Evolutionary conservation across 2,888 invertebrate species (phyloP), one percentile per base, ranked within the genome.

Genomic region (Zaprionus bogoriensis): DNA sequence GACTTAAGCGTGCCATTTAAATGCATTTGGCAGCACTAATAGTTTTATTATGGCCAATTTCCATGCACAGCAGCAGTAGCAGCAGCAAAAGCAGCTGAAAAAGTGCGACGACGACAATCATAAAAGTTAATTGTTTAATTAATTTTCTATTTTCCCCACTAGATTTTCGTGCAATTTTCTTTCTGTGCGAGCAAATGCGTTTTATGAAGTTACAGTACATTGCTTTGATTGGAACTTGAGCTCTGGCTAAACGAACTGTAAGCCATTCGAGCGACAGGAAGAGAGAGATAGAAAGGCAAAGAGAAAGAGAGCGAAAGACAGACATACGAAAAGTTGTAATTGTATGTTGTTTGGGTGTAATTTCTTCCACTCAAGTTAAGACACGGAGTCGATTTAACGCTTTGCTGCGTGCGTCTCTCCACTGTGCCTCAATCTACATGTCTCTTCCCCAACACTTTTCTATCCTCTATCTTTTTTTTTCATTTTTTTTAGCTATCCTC

Each of bases 361-460:
- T 88, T 88, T 89, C 89, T 88, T 89, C 89, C 89, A 89, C 89
- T 89, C 88, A 88, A 89, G 71, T 87, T 88, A 88, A 89, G 88
- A 78, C 66, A n/a, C 73, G 79, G 70, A 36, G 74, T 68, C 78
- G 84, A 87, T 84, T 89, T 89, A 85, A 77, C 61, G 72, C 74
- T 47, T 36, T 80, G 80, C 77, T 81, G 87, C 70, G 77, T 74
- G 77, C 76, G 10, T 19, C 27, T 19, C 10, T 41, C 41, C 42
- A 62, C n/a, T n/a, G n/a, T n/a, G n/a, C n/a, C n/a, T n/a, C n/a
- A n/a, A n/a, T n/a, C n/a, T 62, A 50, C 46, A 46, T 54, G 39
- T 41, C 12, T 7, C 20, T 20, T 17, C 2, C 19, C 17, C 38
- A n/a, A n/a, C n/a, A n/a, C n/a, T n/a, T n/a, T n/a, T 19, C 38